Evolutionary conservation across 2,113 vertebrate genomes (phyloP).

Genomic region (Mellivora capensis): DNA sequence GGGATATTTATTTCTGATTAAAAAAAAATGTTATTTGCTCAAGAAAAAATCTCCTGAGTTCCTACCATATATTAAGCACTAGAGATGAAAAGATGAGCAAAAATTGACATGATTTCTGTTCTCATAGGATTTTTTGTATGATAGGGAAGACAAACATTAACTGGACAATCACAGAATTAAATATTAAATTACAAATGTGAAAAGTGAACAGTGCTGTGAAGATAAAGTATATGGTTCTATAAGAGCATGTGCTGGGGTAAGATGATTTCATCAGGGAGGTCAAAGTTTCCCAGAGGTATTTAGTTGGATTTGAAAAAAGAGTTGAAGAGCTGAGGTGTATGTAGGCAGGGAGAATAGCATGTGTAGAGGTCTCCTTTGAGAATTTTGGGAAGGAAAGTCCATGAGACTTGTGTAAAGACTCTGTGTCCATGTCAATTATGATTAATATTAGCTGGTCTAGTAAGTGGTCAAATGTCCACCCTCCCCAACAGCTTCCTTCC

Average conservation of each 20-base stretch:
- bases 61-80: not conserved
- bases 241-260: not conserved
- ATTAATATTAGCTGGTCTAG: not conserved
- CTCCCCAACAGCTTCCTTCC: not conserved
- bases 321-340: not conserved
- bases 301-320: not conserved
- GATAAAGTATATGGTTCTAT: not conserved
- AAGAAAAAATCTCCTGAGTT: not conserved
- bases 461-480: not conserved
- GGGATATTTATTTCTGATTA: not conserved
- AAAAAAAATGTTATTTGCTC: not conserved
- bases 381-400: not conserved
- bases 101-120: not conserved
- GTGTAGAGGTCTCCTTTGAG: not conserved
- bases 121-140: not conserved
- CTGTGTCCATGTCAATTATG: not conserved
- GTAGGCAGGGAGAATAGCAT: not conserved
- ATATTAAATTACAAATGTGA: not conserved
- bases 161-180: not conserved
- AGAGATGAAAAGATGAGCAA: not conserved
- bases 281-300: not conserved
- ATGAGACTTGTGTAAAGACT: not conserved
- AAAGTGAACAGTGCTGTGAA: not conserved
- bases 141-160: not conserved
- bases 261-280: not conserved